Conservation (phyloP, 2,113 vertebrate genomes). For the Halichoerus grypus region DNA sequence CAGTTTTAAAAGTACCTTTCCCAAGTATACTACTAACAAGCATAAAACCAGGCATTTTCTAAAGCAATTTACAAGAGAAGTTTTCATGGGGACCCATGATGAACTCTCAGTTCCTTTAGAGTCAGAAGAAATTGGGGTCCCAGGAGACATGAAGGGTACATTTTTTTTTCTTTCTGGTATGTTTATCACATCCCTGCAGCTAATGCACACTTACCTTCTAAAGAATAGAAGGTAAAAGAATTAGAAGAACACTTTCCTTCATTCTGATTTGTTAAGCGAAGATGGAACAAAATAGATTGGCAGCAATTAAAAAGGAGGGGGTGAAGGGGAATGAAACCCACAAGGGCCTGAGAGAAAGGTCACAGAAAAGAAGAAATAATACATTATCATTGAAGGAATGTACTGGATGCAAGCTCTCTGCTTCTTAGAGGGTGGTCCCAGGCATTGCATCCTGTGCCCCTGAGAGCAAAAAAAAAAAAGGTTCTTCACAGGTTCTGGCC, state of each 20-base stretch:
- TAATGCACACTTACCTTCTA: slow-evolving; percentile 34
- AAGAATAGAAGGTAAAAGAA: not conserved
- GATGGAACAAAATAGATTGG: slow-evolving; percentile 34
- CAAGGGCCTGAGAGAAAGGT: not conserved
- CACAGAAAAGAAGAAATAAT: not conserved
- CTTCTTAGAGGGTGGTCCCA: not conserved
- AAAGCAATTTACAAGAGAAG: slow-evolving; percentile 40
- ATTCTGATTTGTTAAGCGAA: slow-evolving; percentile 56
- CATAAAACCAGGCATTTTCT: slow-evolving; percentile 52
- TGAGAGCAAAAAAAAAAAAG: not conserved
- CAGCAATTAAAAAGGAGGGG: slow-evolving; percentile 39
- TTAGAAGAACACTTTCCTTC: slow-evolving; percentile 42
- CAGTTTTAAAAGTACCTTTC: slow-evolving; percentile 51
- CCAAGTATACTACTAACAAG: not conserved
- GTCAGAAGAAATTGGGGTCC: slow-evolving; percentile 38
- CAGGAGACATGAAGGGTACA: not conserved
- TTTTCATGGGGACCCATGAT: not conserved
- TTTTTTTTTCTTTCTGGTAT: slow-evolving; percentile 51
- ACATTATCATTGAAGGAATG: not conserved
- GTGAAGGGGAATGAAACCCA: not conserved
- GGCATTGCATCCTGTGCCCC: not conserved
- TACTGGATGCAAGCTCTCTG: not conserved
- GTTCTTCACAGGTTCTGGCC: not conserved
- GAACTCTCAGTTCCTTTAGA: slow-evolving; percentile 38
- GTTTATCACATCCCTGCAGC: not conserved